Evolutionary conservation across 2,888 invertebrate species (phyloP), one percentile per base, ranked within the genome.

Genomic region (Sesamia inferens): DNA sequence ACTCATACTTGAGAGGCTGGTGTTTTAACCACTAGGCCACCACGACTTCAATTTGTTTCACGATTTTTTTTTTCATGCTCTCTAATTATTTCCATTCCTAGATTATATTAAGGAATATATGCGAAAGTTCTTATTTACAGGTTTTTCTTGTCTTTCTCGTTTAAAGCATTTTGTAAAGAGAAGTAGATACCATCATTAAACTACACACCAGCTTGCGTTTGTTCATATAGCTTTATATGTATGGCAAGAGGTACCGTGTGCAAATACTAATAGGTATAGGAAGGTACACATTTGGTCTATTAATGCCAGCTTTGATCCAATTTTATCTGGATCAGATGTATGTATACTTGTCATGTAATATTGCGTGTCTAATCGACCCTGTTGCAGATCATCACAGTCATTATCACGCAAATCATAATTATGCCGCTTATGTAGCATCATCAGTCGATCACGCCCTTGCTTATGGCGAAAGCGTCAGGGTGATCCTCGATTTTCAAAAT

Each of bases 351-450:
- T 57, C 70, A 65, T 57, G 14, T 65, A 16, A 75, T 65, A 69
- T 76, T 66, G 78, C 76, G 78, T 78, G 81, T 51, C 24, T 57
- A 48, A 42, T 19, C 13, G 54, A 31, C 61, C 31, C 22, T 22
- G n/a, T 31, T 59, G 24, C 24, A 48, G 47, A 55, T 44, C 13
- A 55, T 54, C 62, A 16, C 16, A 62, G n/a, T 48, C 14, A 31
- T n/a, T 44, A 68, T 44, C 80, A 78, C 76, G 64, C 69, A 47
- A 78, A 65, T 65, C n/a, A 57, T 69, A 68, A 68, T 64, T 57
- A 68, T 44, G 31, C 24, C 44, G n/a, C 5, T 16, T 42, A 55
- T 31, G 22, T 58, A n/a, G 48, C 54, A 39, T 47, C 22, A 64
- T 57, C 19, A 58, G 48, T 19, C 44, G 24, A 54, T 51, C 55